Percentiles rank a stretch among this genome's conserved stretches.
These are phyloP conservation scores for Nothocercus julius DNA, from an alignment of 2,113 vertebrate species.

Conservation along the genomic window DNA sequence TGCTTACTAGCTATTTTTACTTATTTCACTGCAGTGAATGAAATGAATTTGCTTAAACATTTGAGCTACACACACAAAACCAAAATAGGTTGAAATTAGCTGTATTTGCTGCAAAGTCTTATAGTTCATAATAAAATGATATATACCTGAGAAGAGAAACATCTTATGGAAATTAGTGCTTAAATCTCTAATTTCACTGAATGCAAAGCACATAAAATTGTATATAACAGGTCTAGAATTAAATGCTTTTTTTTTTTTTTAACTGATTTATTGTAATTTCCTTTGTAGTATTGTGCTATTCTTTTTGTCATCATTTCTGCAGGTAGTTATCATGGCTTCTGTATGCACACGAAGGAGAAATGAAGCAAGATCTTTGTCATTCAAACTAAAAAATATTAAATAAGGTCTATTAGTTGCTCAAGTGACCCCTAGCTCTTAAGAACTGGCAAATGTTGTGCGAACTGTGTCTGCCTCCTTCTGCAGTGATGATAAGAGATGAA, in stretches of 20 bases:
- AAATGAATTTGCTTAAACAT: neutral
- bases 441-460: constrained; percentile 46
- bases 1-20: too few species aligned
- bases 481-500: neutral
- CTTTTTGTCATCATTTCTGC: neutral
- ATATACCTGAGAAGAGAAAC: neutral
- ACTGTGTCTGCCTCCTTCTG: neutral
- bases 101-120: neutral
- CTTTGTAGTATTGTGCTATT: neutral
- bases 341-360: neutral
- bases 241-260: constrained; percentile 18
- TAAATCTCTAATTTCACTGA: constrained; percentile 31
- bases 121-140: neutral
- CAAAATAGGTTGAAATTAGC: neutral
- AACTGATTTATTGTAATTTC: neutral
- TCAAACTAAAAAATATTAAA: constrained; percentile 43
- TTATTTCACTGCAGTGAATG: neutral
- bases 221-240: neutral
- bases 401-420: constrained; percentile 57
- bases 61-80: neutral
- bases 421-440: constrained; percentile 49
- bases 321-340: constrained; percentile 32
- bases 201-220: constrained; percentile 10
- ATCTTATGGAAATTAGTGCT: neutral
- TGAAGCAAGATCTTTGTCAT: neutral